These are phyloP conservation scores for Tinea pellionella DNA, from an alignment of 2,888 invertebrate genomes.

Conservation along the genomic window DNA sequence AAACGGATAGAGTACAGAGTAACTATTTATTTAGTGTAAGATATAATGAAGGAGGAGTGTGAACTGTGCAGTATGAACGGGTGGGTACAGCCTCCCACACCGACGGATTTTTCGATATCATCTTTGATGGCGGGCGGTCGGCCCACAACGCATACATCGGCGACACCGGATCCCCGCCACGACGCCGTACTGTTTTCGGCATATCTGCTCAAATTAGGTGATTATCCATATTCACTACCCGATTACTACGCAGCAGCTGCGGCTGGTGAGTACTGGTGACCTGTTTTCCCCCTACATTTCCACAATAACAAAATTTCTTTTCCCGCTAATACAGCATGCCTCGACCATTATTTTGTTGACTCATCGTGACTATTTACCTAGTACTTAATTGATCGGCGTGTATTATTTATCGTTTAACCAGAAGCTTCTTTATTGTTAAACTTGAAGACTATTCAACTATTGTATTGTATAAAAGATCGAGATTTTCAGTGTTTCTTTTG, in stretches of 20 bases:
- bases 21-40: slow-evolving; percentile 12
- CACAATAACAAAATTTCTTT: not conserved
- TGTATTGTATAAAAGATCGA: not conserved
- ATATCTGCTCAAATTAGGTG: slow-evolving; percentile 69
- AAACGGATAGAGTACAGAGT: slow-evolving; percentile 36
- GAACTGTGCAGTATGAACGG: slow-evolving; percentile 60
- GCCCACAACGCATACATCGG: slow-evolving; percentile 46
- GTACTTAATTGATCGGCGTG: not conserved
- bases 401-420: too few relatives aligned
- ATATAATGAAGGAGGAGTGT: slow-evolving; percentile 62
- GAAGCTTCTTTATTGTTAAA: too few relatives aligned
- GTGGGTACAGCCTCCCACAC: slow-evolving; percentile 43
- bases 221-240: slow-evolving; percentile 62
- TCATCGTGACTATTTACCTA: not conserved
- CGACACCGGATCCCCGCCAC: slow-evolving; percentile 45
- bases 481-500: not conserved
- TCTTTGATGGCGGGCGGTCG: slow-evolving; percentile 47
- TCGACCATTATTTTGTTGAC: not conserved
- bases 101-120: slow-evolving; percentile 62
- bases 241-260: slow-evolving; percentile 34
- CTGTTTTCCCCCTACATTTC: slow-evolving; percentile 15
- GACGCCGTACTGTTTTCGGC: slow-evolving; percentile 61
- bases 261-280: slow-evolving; percentile 60
- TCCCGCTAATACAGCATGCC: not conserved
- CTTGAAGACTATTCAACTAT: not conserved